These are phyloP conservation scores for Nannoperca obscura DNA, from an alignment of 2,797 vertebrate species.

Conservation along the genomic window DNA sequence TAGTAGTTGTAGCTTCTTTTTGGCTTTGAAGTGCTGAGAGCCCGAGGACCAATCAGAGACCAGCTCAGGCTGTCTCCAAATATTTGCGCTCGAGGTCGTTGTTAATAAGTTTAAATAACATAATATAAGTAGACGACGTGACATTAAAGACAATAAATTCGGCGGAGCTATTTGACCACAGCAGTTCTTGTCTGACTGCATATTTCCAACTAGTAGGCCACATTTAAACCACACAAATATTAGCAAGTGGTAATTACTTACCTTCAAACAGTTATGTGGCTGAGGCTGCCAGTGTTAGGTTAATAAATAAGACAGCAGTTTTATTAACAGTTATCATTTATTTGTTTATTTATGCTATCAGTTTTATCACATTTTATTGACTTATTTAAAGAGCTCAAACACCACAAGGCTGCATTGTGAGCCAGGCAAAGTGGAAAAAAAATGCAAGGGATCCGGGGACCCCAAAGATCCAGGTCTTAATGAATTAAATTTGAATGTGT, in stretches of 20 bases:
- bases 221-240: too few relatives aligned
- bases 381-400: not conserved
- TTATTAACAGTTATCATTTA: not conserved
- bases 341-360: not conserved
- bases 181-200: not conserved
- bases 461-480: not conserved
- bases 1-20: constrained; percentile 89
- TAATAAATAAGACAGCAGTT: not conserved
- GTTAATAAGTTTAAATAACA: constrained; percentile 34
- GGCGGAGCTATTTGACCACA: not conserved
- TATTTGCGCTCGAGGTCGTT: constrained; percentile 63
- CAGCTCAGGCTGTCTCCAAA: constrained; percentile 50
- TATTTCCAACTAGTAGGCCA: too few relatives aligned
- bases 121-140: constrained; percentile 15
- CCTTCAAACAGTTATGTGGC: not conserved
- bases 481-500: not conserved
- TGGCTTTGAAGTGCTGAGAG: constrained; percentile 92
- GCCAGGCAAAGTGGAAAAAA: not conserved
- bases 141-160: not conserved
- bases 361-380: not conserved
- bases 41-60: constrained; percentile 88
- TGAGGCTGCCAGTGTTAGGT: not conserved
- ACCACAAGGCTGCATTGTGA: not conserved
- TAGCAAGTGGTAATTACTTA: too few relatives aligned
- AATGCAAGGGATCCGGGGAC: not conserved